phyloP scores from a whole-genome alignment of 1,140 invertebrate species.

The Penaeus japonicus region DNA sequence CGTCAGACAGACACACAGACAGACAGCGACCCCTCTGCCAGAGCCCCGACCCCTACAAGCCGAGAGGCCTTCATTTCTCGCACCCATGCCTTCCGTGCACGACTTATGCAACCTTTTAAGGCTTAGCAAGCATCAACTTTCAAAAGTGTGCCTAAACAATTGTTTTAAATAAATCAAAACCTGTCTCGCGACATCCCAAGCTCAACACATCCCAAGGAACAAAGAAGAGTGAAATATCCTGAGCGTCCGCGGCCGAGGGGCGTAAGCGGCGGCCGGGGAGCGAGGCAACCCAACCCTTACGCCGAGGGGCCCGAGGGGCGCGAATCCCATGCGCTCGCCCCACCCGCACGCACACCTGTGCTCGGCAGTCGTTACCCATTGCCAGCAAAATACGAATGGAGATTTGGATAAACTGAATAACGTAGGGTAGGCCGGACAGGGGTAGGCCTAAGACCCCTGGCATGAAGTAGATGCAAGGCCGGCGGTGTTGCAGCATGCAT shows the following conservation, averaged over 20 bases:
- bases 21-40: too few species aligned
- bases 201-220: constrained; percentile 49
- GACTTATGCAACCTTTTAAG: too few species aligned
- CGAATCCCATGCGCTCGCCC: not conserved
- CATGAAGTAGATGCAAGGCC: not conserved
- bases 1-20: too few species aligned
- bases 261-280: not conserved
- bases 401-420: constrained; percentile 50
- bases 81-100: too few species aligned
- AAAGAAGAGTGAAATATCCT: constrained; percentile 56
- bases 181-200: constrained; percentile 45
- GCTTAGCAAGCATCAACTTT: too few species aligned
- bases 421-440: not conserved
- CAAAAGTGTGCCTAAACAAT: not conserved
- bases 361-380: constrained; percentile 30
- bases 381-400: constrained; percentile 50
- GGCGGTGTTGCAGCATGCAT: not conserved
- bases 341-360: not conserved
- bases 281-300: not conserved
- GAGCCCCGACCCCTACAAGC: too few species aligned
- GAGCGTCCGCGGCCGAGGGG: not conserved
- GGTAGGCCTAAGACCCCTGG: not conserved
- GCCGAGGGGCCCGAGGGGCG: not conserved
- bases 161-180: constrained; percentile 22
- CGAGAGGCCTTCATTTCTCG: too few species aligned